Percentiles rank a stretch among this genome's conserved stretches.
phyloP scores from a whole-genome alignment of 2,888 invertebrate genomes.

The Rambutsinella grinnellia region DNA sequence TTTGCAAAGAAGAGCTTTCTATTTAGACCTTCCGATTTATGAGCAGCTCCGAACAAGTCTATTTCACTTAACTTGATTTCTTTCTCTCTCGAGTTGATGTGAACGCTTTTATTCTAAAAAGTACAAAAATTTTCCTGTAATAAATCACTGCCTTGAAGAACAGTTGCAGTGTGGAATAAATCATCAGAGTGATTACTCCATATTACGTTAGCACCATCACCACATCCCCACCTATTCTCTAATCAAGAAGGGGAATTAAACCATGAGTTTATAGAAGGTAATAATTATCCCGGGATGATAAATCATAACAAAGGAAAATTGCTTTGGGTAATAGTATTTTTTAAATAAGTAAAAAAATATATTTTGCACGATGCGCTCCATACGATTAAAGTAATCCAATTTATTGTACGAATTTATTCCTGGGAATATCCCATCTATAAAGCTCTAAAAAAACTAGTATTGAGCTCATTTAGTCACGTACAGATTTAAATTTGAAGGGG shows the following conservation, averaged over 20 bases:
- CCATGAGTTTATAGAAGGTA: neutral
- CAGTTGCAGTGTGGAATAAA: constrained; percentile 24
- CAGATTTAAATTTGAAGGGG: too few relatives aligned
- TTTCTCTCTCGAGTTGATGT: too few relatives aligned
- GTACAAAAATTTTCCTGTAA: too few relatives aligned
- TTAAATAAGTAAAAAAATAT: constrained; percentile 14
- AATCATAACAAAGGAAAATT: constrained; percentile 24
- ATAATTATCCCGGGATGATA: neutral
- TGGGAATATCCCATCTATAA: neutral
- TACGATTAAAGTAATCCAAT: neutral
- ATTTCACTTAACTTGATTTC: too few relatives aligned
- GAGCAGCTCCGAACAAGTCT: too few relatives aligned
- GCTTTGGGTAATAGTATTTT: neutral
- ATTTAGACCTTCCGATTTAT: too few relatives aligned
- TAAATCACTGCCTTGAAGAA: neutral
- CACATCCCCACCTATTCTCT: constrained; percentile 24
- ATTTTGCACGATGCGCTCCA: too few relatives aligned
- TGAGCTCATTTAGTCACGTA: too few relatives aligned
- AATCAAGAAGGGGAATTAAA: constrained; percentile 39
- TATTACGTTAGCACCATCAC: neutral
- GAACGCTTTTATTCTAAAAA: too few relatives aligned
- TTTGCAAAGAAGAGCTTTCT: too few relatives aligned
- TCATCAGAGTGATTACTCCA: constrained; percentile 6
- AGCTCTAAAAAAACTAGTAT: too few relatives aligned
- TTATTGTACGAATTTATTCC: neutral